phyloP scores from a whole-genome alignment of 1,140 invertebrate genomes.

The Halictus rubicundus region DNA sequence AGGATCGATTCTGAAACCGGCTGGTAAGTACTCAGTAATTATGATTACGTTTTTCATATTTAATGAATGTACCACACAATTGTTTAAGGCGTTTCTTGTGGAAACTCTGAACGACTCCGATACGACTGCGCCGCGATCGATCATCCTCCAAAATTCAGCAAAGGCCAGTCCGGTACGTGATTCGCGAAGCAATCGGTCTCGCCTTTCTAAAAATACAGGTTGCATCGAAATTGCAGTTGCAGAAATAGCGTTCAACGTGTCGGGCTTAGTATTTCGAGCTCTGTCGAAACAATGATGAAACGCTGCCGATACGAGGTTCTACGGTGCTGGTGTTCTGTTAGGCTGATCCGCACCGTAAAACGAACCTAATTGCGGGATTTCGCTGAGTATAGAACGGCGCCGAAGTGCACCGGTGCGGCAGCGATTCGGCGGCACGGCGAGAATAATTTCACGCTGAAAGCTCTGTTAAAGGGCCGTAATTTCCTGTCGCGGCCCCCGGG shows the following conservation, averaged over 20 bases:
- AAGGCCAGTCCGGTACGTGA: neutral
- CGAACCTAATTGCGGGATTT: no score
- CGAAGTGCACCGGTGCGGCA: no score
- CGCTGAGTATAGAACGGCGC: no score
- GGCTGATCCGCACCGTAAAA: no score
- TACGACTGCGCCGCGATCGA: neutral
- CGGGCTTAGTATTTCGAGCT: no score
- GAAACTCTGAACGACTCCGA: neutral
- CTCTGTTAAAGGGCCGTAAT: constrained; percentile 17
- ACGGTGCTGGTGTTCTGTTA: no score
- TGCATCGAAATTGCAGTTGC: neutral
- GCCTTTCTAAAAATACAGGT: neutral
- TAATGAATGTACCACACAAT: neutral
- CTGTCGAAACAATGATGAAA: no score
- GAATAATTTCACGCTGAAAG: constrained; percentile 32
- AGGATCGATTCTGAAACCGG: no score
- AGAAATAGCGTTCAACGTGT: no score
- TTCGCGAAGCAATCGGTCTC: neutral
- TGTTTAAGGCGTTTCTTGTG: neutral
- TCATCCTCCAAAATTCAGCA: neutral
- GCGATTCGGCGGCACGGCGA: neutral
- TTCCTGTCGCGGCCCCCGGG: constrained; percentile 19
- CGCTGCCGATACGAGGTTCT: no score
- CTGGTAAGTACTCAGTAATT: no score
- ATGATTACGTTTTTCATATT: no score